Conservation (phyloP, 2,797 vertebrate genomes). For the Mycteria americana region DNA sequence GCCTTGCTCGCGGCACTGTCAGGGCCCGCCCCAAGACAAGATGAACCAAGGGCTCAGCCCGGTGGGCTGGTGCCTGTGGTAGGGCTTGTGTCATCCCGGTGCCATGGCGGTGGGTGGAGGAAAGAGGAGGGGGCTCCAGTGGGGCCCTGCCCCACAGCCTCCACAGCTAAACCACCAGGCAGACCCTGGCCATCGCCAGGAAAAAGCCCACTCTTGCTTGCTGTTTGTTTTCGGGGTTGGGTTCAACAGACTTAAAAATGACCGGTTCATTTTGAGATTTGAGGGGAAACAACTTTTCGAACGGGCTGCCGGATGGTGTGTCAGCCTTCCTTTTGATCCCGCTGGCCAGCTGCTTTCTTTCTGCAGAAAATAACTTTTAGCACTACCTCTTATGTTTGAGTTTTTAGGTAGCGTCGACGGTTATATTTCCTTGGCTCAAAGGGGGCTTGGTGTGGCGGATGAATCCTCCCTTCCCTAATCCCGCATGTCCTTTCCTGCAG, state of each 20-base stretch:
- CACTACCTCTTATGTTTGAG: background rate
- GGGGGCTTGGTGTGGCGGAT: background rate
- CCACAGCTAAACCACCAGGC: background rate
- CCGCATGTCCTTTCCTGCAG: background rate
- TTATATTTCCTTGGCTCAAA: background rate
- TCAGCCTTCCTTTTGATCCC: background rate
- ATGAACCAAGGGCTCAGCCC: background rate
- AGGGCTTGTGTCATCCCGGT: background rate
- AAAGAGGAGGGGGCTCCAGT: background rate
- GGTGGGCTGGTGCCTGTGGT: accelerated
- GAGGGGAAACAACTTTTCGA: background rate
- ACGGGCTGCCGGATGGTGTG: accelerated
- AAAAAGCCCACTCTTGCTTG: background rate
- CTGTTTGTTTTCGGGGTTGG: background rate
- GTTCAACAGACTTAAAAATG: background rate
- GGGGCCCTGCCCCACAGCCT: accelerated
- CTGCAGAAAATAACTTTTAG: background rate
- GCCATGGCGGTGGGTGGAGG: accelerated
- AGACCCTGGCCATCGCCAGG: background rate
- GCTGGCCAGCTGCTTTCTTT: accelerated
- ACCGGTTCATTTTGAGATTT: background rate
- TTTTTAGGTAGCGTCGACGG: accelerated
- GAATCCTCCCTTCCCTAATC: background rate
- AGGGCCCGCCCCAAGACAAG: background rate
- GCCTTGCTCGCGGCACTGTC: accelerated